Base-by-base conservation (phyloP, 2,113 vertebrate species). In the Hemibagrus wyckioides region DNA sequence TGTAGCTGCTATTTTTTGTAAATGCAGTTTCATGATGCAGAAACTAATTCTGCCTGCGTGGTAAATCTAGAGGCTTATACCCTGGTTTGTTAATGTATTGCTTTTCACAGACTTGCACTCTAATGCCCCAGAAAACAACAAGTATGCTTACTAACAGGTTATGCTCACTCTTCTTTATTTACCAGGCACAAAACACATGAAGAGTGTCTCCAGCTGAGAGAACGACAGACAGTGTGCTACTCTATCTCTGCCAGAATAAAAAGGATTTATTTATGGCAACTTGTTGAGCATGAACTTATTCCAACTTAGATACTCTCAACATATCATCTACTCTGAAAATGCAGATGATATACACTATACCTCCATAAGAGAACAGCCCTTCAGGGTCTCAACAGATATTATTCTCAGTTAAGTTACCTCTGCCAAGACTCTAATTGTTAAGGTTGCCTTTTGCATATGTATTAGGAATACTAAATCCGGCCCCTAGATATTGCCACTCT, bases 401-500 rank as follows among this genome's bases (percentile, higher is more conserved):
- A 89, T 88, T 77, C 77, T 9, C 15, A 69, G 83, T 61, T 89
- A 63, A 63, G 69, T 89, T 63, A 8, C 21, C 73, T 82, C 63
- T 86, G 71, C 59, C 36, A 71, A 73, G 82, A 85, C 41, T 86
- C 73, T 89, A 91, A 91, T 86, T 85, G 88, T 89, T 85, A 86
- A 56, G 44, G 65, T 71, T 88, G 87, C 73, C 39, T 80, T 84
- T 84, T 89, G 88, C 81, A 89, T 82, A 85, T 91, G 86, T 61
- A 89, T 81, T 82, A 71, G 84, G 61, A 88, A 65, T 85, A 82
- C 65, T 89, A 88, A 90, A 92, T 86, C 84, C 86, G 82, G 88
- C 85, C 90, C 86, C 52, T 50, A 79, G 91, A 89, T 89, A 92
- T 89, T 90, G 82, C 88, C 80, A 57, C 56, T 80, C 19, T 54